A percentile compares a stretch with the other conserved stretches of the same genome.
phyloP scores from a whole-genome alignment of 2,888 invertebrate genomes.

The Trypoxylon attenuatum region DNA sequence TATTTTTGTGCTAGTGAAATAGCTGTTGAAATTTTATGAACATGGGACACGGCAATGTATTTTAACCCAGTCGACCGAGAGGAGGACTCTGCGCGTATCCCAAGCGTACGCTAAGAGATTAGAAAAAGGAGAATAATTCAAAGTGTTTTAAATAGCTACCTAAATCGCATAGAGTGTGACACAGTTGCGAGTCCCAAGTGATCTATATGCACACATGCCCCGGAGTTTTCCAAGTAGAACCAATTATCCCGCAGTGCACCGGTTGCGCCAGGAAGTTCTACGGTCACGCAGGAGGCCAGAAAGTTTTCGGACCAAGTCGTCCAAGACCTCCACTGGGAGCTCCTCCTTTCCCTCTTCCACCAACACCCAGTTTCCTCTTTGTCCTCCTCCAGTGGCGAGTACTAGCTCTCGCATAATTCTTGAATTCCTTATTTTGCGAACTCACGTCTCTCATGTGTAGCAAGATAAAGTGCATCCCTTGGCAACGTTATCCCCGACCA shows the following conservation, averaged over 20 bases:
- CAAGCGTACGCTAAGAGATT: too few relatives aligned
- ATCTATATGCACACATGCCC: conserved; percentile 37
- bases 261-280: conserved; percentile 44
- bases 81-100: too few relatives aligned
- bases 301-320: conserved; percentile 16
- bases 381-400: conserved; percentile 7
- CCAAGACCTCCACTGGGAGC: conserved; percentile 24
- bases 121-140: too few relatives aligned
- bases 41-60: too few relatives aligned
- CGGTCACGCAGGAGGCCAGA: conserved; percentile 39
- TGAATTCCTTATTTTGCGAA: not conserved
- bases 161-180: too few relatives aligned
- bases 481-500: too few relatives aligned
- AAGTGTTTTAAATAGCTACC: too few relatives aligned
- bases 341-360: conserved; percentile 15
- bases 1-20: too few relatives aligned
- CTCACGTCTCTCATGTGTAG: not conserved
- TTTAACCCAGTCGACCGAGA: too few relatives aligned
- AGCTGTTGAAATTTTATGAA: too few relatives aligned
- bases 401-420: conserved; percentile 1
- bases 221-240: conserved; percentile 29
- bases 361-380: conserved; percentile 8
- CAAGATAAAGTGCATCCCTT: not conserved
- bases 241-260: conserved; percentile 52
- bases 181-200: too few relatives aligned